phyloP scores from a whole-genome alignment of 1,140 invertebrate species.

The Conus betulinus region DNA sequence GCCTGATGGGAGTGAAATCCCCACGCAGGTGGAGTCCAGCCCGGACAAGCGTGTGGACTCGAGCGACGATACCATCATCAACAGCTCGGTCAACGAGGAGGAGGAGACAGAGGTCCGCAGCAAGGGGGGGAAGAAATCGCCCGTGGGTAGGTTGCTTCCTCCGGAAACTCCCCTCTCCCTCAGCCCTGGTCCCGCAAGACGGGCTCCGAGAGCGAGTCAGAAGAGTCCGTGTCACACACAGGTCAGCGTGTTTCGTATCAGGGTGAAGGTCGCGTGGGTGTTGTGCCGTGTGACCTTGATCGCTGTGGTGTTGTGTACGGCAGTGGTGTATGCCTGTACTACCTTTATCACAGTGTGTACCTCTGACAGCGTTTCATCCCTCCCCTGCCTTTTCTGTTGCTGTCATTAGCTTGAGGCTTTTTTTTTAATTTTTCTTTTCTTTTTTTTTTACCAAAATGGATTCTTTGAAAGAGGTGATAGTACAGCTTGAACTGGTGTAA shows the following conservation, averaged over 20 bases:
- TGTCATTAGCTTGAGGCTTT: too few species aligned
- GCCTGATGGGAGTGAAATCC: constrained; percentile 42
- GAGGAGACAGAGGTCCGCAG: constrained; percentile 27
- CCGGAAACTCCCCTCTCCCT: constrained; percentile 46
- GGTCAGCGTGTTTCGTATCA: constrained; percentile 48
- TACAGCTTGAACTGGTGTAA: too few species aligned
- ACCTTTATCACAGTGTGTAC: too few species aligned
- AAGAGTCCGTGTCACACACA: constrained; percentile 78
- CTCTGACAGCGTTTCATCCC: too few species aligned
- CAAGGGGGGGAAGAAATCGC: constrained; percentile 57
- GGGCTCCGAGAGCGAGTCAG: constrained; percentile 78
- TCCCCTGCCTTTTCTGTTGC: too few species aligned
- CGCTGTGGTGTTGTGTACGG: background rate
- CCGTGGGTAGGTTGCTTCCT: constrained; percentile 43
- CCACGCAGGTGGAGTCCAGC: constrained; percentile 29
- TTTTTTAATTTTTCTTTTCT: too few species aligned
- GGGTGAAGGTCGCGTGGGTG: background rate
- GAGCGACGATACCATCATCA: constrained; percentile 59
- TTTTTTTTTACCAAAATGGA: too few species aligned
- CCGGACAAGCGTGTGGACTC: constrained; percentile 49
- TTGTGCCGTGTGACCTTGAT: background rate
- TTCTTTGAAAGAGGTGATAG: too few species aligned
- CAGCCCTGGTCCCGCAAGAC: constrained; percentile 53
- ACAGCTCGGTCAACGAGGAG: constrained; percentile 57
- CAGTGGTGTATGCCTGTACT: too few species aligned